Evolutionary conservation across 2,113 vertebrate genomes (phyloP), one percentile per base, ranked within the genome.

Genomic region (Phalacrocorax aristotelis): DNA sequence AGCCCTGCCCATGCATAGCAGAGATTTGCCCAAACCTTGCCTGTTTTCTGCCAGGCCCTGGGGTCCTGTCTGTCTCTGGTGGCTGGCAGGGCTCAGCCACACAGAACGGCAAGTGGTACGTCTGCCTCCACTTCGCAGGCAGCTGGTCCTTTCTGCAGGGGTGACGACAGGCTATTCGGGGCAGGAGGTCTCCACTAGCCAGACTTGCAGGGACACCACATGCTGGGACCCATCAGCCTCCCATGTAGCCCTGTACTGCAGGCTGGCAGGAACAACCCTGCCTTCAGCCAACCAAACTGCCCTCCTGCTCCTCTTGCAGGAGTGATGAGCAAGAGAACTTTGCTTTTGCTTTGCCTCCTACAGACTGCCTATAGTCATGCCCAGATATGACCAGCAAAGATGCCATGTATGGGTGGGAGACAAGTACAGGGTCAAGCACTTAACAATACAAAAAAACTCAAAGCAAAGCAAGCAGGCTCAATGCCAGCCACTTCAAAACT

Each of bases 11-110:
- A 36, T 1, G 3, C 64, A 61, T 32, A 14, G 58, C 1, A 1
- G 11, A 61, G 74, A 36, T 88, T 66, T 60, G 34, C 26, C 64
- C 49, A 69, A 30, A 61, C 36, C 40, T 83, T 40, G 32, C 13
- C 20, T 0, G 0, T 7, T 55, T 94, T 68, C 70, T 76, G 57
- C 38, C 62, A 42, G 61, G n/a, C 51, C 32, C 13, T 0, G 0
- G 25, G 23, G 27, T 42, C 52, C 61, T 88, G 71, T 19, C 48
- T 3, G 0, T 27, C 57, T 38, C 74, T 46, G 69, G 4, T 23
- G 48, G 61, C 51, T 70, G 51, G 36, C 29, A 79, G 70, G 42
- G 46, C n/a, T 36, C 48, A 84, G 66, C 26, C 62, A 25, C 0
- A 1, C 6, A 55, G 48, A 30, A 62, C 76, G 20, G 58, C n/a